A percentile compares a stretch with the other conserved stretches of the same genome.
These are phyloP conservation scores for Alexandromys fortis DNA, from an alignment of 2,113 vertebrate species.

Conservation along the genomic window DNA sequence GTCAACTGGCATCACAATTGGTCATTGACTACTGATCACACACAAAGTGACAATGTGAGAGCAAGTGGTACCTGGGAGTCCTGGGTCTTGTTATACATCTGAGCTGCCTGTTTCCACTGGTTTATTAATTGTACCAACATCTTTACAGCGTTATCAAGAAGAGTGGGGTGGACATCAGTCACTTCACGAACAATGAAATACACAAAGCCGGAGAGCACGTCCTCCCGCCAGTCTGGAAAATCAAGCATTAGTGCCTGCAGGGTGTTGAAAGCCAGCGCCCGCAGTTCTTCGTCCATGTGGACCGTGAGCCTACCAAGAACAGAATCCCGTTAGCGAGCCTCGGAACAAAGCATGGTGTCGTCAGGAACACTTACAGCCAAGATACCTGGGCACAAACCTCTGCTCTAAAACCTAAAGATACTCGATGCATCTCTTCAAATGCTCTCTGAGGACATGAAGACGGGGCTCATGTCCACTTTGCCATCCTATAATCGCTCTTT, in stretches of 20 bases:
- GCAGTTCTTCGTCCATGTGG: constrained; percentile 99
- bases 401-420: background rate
- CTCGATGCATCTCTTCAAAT: background rate
- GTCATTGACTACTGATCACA: background rate
- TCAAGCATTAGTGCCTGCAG: constrained; percentile 98
- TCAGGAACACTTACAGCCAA: background rate
- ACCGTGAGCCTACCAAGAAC: constrained; percentile 92
- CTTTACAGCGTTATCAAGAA: constrained; percentile 98
- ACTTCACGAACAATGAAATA: constrained; percentile 98
- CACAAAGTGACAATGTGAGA: background rate
- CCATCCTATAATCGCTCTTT: background rate
- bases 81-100: constrained; percentile 93
- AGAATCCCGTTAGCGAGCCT: constrained; percentile 54
- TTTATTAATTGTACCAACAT: constrained; percentile 98
- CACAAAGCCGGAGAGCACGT: constrained; percentile 97
- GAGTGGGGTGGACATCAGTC: constrained; percentile 95
- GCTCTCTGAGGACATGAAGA: background rate
- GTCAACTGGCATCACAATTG: background rate
- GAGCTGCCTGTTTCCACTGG: constrained; percentile 97
- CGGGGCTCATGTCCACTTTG: background rate
- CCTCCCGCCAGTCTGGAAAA: constrained; percentile 98
- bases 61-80: constrained; percentile 90
- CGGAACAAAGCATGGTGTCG: background rate
- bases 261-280: constrained; percentile 97
- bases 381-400: background rate